Evolutionary conservation across 2,888 invertebrate species (phyloP).

Genomic region (Chrysolina americana): DNA sequence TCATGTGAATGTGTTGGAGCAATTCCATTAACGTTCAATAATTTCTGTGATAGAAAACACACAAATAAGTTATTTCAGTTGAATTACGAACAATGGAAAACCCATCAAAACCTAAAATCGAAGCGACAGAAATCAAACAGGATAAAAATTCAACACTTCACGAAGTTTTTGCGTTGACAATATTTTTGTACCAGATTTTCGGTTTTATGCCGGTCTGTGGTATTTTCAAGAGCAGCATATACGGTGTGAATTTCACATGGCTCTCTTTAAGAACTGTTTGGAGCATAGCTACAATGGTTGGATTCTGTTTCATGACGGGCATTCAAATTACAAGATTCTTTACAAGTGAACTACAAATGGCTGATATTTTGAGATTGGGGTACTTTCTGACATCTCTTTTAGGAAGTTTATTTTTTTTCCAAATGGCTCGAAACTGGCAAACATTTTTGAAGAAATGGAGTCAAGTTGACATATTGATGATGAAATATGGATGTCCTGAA

Average conservation of each 20-base stretch:
- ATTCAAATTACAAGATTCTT: conserved; percentile 29
- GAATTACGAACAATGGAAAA: neutral
- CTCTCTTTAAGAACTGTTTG: conserved; percentile 46
- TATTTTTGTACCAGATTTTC: conserved; percentile 51
- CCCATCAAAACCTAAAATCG: neutral
- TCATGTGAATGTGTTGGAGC: neutral
- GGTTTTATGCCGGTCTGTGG: conserved; percentile 54
- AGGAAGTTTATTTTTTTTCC: conserved; percentile 43
- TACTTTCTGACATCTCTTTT: conserved; percentile 38
- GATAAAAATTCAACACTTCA: conserved; percentile 28
- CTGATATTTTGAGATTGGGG: conserved; percentile 33
- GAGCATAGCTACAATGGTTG: conserved; percentile 42
- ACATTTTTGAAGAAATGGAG: conserved; percentile 48
- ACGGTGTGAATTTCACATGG: conserved; percentile 50
- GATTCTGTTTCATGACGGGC: conserved; percentile 27
- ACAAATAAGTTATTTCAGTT: neutral
- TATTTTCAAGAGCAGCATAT: conserved; percentile 32
- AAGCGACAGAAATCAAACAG: neutral
- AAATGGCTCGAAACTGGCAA: conserved; percentile 50
- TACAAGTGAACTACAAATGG: conserved; percentile 38
- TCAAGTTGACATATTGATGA: conserved; percentile 48
- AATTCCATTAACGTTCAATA: neutral
- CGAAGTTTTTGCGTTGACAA: conserved; percentile 40
- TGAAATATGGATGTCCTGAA: conserved; percentile 43
- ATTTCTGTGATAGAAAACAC: neutral